These are phyloP conservation scores for Colletes gigas DNA, from an alignment of 1,140 invertebrate species.

Conservation along the genomic window DNA sequence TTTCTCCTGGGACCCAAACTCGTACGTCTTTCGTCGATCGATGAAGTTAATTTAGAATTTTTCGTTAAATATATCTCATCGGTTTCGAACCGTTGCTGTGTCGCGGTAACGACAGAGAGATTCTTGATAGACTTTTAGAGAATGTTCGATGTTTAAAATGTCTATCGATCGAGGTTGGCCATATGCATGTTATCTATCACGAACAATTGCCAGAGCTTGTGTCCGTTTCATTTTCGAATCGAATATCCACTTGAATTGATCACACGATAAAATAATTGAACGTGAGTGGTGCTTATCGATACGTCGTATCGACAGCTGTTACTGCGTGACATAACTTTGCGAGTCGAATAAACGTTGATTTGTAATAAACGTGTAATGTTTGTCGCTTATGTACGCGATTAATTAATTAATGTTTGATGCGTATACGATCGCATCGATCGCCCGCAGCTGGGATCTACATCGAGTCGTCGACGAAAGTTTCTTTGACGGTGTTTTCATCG, in stretches of 20 bases:
- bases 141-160: background rate
- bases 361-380: constrained; percentile 35
- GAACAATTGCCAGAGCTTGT: constrained; percentile 6
- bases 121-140: background rate
- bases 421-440: background rate
- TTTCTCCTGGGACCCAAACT: too few species aligned
- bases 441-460: too few species aligned
- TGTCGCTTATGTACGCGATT: constrained; percentile 19
- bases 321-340: constrained; percentile 36
- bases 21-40: background rate
- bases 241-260: background rate
- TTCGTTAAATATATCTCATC: background rate
- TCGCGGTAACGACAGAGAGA: background rate
- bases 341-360: constrained; percentile 20
- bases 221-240: constrained; percentile 7
- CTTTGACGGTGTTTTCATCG: background rate
- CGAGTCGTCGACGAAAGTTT: background rate
- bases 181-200: background rate
- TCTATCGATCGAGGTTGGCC: background rate
- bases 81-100: background rate
- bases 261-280: constrained; percentile 54
- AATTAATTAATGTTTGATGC: background rate
- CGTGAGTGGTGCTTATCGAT: constrained; percentile 48
- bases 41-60: background rate
- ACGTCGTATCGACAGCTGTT: constrained; percentile 33